A percentile compares a stretch with the other conserved stretches of the same genome.
Evolutionary conservation across 2,888 invertebrate genomes (phyloP).

Genomic region (Ectemnius lituratus): DNA sequence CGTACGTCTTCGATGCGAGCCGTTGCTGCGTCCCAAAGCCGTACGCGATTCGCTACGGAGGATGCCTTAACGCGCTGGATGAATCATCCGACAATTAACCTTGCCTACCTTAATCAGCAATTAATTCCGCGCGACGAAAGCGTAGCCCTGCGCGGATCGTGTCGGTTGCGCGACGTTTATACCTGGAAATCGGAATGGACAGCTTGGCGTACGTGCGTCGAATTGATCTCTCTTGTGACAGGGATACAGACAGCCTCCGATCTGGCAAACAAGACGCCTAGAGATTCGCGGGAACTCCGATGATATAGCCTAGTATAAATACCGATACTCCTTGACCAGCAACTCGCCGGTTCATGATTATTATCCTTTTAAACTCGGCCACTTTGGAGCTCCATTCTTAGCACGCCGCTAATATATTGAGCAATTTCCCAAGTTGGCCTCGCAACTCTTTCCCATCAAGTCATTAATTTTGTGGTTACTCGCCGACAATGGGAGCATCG

Average conservation of each 20-base stretch:
- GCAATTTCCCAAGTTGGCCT: no score
- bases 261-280: neutral
- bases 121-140: conserved; percentile 75
- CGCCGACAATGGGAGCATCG: no score
- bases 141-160: conserved; percentile 63
- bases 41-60: conserved; percentile 28
- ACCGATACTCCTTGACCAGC: no score
- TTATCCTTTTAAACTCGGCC: no score
- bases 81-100: conserved; percentile 75
- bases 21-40: conserved; percentile 33
- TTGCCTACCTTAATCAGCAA: conserved; percentile 76
- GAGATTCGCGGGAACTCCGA: neutral
- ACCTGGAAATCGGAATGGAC: conserved; percentile 72
- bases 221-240: conserved; percentile 55
- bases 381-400: no score
- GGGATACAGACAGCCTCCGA: neutral
- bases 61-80: conserved; percentile 57
- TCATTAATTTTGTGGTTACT: no score
- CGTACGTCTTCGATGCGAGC: conserved; percentile 36
- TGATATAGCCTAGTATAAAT: neutral
- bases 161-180: conserved; percentile 69
- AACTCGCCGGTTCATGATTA: no score
- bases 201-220: conserved; percentile 71
- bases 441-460: no score
- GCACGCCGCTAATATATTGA: no score